These are phyloP conservation scores for Aphelinus atriplicis DNA, from an alignment of 1,140 invertebrate species.

Conservation along the genomic window DNA sequence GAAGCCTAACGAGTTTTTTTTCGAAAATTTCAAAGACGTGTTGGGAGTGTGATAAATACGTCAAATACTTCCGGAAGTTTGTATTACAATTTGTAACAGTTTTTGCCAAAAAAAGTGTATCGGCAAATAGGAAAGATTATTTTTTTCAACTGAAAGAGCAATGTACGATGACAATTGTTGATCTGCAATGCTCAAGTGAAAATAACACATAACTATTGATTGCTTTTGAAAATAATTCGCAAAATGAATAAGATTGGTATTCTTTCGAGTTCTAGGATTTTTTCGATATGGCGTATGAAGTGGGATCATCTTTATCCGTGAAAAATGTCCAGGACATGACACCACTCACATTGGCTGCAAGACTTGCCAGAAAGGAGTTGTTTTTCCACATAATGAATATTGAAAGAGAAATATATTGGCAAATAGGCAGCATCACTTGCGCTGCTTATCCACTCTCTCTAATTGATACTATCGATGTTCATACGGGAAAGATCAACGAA, in stretches of 20 bases:
- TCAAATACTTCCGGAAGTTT: too few species aligned
- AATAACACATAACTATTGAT: too few species aligned
- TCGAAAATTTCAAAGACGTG: too few species aligned
- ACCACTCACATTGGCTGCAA: conserved; percentile 92
- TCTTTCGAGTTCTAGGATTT: conserved; percentile 50
- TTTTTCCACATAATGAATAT: conserved; percentile 97
- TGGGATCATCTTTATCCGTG: conserved; percentile 86
- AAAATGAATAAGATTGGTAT: too few species aligned
- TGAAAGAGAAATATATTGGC: conserved; percentile 96
- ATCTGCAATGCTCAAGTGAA: too few species aligned
- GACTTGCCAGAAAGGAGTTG: conserved; percentile 91
- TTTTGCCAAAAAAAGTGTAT: too few species aligned
- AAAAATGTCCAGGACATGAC: conserved; percentile 90
- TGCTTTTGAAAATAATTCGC: too few species aligned
- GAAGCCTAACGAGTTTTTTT: neutral
- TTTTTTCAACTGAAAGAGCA: too few species aligned
- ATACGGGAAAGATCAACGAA: conserved; percentile 91
- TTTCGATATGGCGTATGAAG: conserved; percentile 94
- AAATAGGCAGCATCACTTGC: conserved; percentile 93
- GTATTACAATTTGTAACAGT: too few species aligned
- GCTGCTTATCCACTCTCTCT: conserved; percentile 96
- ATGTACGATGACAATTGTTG: too few species aligned
- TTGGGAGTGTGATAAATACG: too few species aligned
- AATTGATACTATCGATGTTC: conserved; percentile 94
- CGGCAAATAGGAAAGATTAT: too few species aligned